Base-by-base conservation (phyloP, 2,888 invertebrate species). In the Cactoblastis cactorum region DNA sequence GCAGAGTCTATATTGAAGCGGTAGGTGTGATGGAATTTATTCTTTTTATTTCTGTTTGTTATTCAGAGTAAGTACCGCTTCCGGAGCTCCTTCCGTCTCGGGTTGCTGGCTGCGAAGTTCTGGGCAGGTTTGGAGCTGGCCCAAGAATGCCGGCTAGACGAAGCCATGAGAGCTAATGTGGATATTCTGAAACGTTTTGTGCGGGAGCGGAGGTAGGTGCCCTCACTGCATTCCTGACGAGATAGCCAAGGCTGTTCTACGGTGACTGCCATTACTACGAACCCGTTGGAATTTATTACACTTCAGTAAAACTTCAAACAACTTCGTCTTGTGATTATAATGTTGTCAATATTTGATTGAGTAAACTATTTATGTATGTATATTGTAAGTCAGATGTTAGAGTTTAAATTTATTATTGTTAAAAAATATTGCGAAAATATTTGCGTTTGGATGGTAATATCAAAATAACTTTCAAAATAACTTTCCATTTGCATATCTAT, bases 81-180 rank as follows among this genome's bases (percentile, higher is more conserved):
- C 88, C 88, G 88, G 80, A 67, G 75, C 81, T 84, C 79, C 84
- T 88, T 88, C 88, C 88, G 88, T 87, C 85, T 88, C 87, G 87
- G 80, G 83, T 87, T 86, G 83, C 85, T 83, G 73, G 77, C 72
- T 80, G 77, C 70, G 72, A 86, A 86, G n/a, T 86, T 85, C 81
- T 75, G 67, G 72, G 79, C 76, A 78, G 77, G 79, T 77, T 78
- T 75, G 75, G 81, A 74, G 71, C 78, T 75, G 69, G 74, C 68
- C 69, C 57, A 79, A 77, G 87, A 88, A 88, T 86, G 87, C 76
- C 69, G 84, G 70, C 77, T 75, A 79, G 80, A 77, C 82, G 62
- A 69, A 43, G 15, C n/a, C n/a, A 15, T 1, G 3, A n/a, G n/a
- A n/a, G n/a, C n/a, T n/a, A n/a, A 3, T 12, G 4, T 15, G 9